Evolutionary conservation across 2,797 vertebrate genomes (phyloP), one percentile per base, ranked within the genome.

Genomic region (Gouania willdenowi): DNA sequence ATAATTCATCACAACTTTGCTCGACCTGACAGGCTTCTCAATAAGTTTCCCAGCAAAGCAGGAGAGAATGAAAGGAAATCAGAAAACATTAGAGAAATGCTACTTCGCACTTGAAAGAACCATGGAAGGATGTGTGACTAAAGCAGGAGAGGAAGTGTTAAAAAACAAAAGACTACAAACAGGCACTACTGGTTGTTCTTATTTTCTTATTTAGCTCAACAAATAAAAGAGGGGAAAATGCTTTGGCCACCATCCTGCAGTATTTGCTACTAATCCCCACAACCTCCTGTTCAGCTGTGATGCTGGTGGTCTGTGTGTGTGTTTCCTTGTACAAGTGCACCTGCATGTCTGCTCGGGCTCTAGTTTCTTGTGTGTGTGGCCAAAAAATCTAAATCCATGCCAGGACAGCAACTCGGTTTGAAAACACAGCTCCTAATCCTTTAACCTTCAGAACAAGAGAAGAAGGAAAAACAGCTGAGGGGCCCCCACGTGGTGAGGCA

Each of bases 1-100:
- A 88, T 91, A 90, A 91, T 89, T 93, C 86, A 92, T 80, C 56
- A 75, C 67, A 75, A 81, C 83, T 85, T 82, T 66, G 36, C 65
- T 47, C 8, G 48, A 84, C 75, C 75, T 27, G 77, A 64, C 53
- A 80, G 83, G 78, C 76, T 59, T 90, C 88, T 86, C 77, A 60
- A 77, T 83, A 76, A 60, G 65, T 79, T 84, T 82, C 81, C 71
- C 52, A 70, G 61, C 48, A 72, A 64, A 66, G 71, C 43, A 54
- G 52, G 65, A 63, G 58, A 64, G 53, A 81, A 66, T 71, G 55
- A 77, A 84, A 78, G 75, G 64, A 67, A 69, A 71, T 66, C 67
- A 70, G 77, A 82, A 78, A 42, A 73, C 63, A 53, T 39, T 5
- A n/a, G n/a, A 34, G 68, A 85, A 86, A 84, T 77, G 70, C 65